These are phyloP conservation scores for Aphis craccivora DNA, from an alignment of 1,140 invertebrate species.

Conservation along the genomic window DNA sequence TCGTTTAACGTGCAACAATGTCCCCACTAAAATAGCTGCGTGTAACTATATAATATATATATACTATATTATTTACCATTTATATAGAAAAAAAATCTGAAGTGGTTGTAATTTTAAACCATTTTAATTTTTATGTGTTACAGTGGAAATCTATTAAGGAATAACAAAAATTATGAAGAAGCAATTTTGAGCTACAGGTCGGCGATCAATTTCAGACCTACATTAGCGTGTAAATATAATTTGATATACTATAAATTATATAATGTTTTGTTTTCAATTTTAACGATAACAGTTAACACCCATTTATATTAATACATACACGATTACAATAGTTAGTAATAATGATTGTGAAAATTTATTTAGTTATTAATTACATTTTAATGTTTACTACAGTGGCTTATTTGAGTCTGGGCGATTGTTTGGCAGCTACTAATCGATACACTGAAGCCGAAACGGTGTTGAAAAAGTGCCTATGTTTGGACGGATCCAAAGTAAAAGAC, in stretches of 20 bases:
- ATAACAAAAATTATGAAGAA: constrained; percentile 84
- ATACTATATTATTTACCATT: neutral
- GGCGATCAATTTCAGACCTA: constrained; percentile 92
- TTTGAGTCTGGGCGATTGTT: constrained; percentile 88
- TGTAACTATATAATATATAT: neutral
- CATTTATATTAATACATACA: neutral
- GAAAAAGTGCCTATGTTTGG: constrained; percentile 80
- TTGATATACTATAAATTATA: neutral
- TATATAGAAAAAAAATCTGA: neutral
- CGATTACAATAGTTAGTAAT: neutral
- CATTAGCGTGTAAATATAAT: constrained; percentile 86
- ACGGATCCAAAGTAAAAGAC: constrained; percentile 87
- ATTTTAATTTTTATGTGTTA: constrained; percentile 64
- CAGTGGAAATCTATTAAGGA: constrained; percentile 93
- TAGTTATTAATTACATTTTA: neutral
- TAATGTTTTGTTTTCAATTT: neutral
- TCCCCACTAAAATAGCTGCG: neutral
- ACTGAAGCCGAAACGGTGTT: constrained; percentile 85
- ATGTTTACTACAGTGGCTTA: constrained; percentile 82
- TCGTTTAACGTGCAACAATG: neutral
- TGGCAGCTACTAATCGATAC: constrained; percentile 80
- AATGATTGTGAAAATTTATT: neutral
- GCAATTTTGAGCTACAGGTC: constrained; percentile 90
- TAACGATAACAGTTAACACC: too few relatives aligned
- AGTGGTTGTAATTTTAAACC: neutral